Conservation (phyloP, 1,140 invertebrate species). For the Periplaneta americana region DNA sequence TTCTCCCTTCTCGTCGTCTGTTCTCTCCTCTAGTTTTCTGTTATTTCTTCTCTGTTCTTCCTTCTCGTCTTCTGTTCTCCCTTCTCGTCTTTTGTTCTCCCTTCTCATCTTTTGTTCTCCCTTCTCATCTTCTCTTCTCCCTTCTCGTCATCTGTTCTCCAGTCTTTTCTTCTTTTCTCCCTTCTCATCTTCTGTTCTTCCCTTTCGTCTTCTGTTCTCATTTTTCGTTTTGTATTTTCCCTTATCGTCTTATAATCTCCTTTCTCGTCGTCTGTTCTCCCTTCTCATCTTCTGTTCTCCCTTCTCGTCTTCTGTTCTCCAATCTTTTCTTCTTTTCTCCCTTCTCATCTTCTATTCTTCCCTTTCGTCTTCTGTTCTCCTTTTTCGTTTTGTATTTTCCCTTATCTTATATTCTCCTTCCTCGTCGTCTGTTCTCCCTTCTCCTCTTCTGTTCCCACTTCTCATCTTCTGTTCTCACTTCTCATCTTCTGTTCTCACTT, state of each 20-base stretch:
- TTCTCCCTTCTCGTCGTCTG: neutral
- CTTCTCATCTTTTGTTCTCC: neutral
- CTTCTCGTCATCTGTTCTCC: too few species aligned
- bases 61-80: neutral
- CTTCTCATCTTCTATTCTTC: too few species aligned
- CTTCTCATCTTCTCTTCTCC: neutral
- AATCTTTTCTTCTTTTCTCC: too few species aligned
- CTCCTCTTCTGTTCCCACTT: too few species aligned
- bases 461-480: too few species aligned
- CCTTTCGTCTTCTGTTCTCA: neutral
- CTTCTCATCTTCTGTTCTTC: neutral
- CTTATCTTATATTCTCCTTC: too few species aligned
- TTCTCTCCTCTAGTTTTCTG: neutral
- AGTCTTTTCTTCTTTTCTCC: neutral
- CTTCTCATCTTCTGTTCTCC: neutral
- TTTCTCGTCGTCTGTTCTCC: neutral
- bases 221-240: neutral
- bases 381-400: too few species aligned
- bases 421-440: too few species aligned
- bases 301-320: too few species aligned
- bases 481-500: too few species aligned
- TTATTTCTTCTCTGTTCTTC: neutral
- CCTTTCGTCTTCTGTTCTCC: too few species aligned
- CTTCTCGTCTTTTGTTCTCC: too few species aligned
- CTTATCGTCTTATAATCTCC: neutral